Conservation (phyloP, 2,797 vertebrate species). For the Pristis pectinata region DNA sequence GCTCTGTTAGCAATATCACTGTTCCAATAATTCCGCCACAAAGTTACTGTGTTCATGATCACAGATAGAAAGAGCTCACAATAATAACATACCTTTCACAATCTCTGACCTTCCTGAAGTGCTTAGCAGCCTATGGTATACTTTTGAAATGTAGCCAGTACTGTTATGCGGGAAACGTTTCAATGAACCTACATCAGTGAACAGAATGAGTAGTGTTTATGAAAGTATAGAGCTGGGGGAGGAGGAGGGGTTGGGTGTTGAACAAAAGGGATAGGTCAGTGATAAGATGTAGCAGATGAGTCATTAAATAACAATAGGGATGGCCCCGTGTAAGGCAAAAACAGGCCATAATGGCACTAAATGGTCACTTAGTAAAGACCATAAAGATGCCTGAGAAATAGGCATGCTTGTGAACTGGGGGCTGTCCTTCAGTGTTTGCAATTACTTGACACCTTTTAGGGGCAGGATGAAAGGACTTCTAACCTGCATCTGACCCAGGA, state of each 20-base stretch:
- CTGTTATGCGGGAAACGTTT: not conserved
- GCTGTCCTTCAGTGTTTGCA: not conserved
- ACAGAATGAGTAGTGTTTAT: not conserved
- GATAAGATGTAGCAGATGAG: not conserved
- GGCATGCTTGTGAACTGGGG: not conserved
- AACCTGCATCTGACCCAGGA: not conserved
- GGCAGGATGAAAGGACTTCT: too few species aligned
- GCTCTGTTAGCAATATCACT: too few species aligned
- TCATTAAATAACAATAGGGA: conserved; percentile 3
- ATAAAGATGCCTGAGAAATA: not conserved
- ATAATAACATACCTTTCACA: not conserved
- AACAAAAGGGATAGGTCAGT: not conserved
- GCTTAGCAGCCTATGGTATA: not conserved
- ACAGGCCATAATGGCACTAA: not conserved
- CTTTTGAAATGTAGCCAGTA: not conserved
- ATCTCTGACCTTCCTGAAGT: not conserved
- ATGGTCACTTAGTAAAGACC: not conserved
- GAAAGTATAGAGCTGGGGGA: not conserved
- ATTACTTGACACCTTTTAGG: not conserved
- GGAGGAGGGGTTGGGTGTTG: not conserved
- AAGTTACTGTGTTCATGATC: too few species aligned
- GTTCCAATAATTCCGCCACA: too few species aligned
- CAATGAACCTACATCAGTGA: not conserved
- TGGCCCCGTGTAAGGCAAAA: not conserved
- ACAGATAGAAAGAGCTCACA: not conserved